Conservation (phyloP, 2,113 vertebrate genomes). For the Carlito syrichta region DNA sequence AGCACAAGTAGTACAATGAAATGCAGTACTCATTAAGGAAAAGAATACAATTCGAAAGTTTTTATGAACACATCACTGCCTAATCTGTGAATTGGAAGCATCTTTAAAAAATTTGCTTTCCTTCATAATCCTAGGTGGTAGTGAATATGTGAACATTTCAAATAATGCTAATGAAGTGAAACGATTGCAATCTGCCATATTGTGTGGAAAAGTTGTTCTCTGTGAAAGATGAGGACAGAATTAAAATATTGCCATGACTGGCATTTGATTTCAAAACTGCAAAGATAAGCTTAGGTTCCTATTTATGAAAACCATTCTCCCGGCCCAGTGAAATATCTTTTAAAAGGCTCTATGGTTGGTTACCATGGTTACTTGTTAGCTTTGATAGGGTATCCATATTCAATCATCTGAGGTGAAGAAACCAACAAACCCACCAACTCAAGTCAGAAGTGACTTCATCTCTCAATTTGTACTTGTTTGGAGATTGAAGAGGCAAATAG, state of each 20-base stretch:
- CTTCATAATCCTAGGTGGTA: constrained; percentile 69
- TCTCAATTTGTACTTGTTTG: constrained; percentile 51
- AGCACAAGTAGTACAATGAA: constrained; percentile 25
- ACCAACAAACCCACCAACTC: constrained; percentile 73
- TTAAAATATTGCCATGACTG: constrained; percentile 69
- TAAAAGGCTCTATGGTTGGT: constrained; percentile 77
- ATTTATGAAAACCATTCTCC: constrained; percentile 70
- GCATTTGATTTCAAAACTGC: constrained; percentile 72
- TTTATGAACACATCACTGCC: constrained; percentile 29
- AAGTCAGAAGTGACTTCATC: constrained; percentile 65
- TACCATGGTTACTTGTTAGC: constrained; percentile 82
- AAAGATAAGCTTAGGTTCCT: constrained; percentile 74
- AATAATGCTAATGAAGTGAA: constrained; percentile 81
- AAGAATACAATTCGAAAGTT: constrained; percentile 54
- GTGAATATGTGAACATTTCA: constrained; percentile 75
- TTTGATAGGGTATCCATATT: constrained; percentile 76
- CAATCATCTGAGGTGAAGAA: constrained; percentile 70
- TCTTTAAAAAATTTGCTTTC: constrained; percentile 64
- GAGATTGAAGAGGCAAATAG: constrained; percentile 58
- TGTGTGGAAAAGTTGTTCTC: constrained; percentile 62
- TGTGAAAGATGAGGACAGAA: constrained; percentile 56
- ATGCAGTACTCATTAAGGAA: constrained; percentile 13
- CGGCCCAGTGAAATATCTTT: constrained; percentile 71
- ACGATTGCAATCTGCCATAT: constrained; percentile 72
- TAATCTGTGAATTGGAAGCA: constrained; percentile 67